These are phyloP conservation scores for Apamea anceps DNA, from an alignment of 2,888 invertebrate genomes.

Conservation along the genomic window DNA sequence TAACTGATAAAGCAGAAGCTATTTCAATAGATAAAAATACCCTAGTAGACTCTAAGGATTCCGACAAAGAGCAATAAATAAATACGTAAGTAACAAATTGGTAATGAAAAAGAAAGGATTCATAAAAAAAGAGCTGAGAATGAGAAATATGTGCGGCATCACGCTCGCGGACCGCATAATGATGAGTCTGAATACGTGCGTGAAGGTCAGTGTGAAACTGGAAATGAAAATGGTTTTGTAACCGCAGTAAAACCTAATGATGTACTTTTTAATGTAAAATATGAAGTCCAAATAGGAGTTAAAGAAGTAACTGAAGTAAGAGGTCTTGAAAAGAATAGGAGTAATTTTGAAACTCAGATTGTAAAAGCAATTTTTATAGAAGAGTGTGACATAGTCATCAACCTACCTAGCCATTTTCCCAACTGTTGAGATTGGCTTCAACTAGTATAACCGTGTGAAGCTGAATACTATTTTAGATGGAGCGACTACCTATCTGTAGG, in stretches of 20 bases:
- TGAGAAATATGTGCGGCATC: slow-evolving; percentile 59
- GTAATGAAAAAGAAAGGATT: slow-evolving; percentile 59
- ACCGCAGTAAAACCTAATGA: slow-evolving; percentile 10
- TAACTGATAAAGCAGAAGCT: slow-evolving; percentile 4
- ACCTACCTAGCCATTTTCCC: background rate
- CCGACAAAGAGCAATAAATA: slow-evolving; percentile 48
- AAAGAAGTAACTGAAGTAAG: background rate
- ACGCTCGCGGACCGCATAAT: slow-evolving; percentile 55
- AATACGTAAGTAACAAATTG: slow-evolving; percentile 50
- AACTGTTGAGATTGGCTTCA: background rate
- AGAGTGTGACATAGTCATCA: background rate
- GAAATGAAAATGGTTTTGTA: slow-evolving; percentile 28
- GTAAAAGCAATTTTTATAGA: background rate
- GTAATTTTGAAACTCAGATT: background rate
- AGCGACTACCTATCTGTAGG: no score
- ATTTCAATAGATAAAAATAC: background rate
- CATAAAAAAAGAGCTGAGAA: slow-evolving; percentile 48
- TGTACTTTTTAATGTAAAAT: background rate
- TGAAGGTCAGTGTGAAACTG: slow-evolving; percentile 50
- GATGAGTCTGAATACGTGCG: slow-evolving; percentile 55
- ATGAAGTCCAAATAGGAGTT: background rate
- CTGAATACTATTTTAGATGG: background rate
- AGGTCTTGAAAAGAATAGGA: background rate
- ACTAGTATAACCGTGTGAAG: background rate
- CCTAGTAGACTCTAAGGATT: background rate